A percentile compares a stretch with the other conserved stretches of the same genome.
phyloP scores from a whole-genome alignment of 2,113 vertebrate genomes.

The Urocitellus parryii region DNA sequence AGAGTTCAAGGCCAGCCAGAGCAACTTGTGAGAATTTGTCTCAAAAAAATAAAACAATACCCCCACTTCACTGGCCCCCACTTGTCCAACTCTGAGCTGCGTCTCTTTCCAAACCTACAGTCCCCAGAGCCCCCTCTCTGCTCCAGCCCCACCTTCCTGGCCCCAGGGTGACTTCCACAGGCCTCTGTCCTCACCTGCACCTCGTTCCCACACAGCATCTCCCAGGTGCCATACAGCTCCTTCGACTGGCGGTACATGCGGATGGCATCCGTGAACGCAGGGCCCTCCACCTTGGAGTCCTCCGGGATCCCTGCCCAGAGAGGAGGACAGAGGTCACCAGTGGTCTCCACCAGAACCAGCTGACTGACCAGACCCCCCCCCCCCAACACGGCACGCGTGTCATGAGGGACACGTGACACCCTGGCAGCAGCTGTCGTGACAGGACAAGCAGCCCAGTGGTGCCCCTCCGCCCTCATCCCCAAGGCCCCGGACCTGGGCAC shows the following conservation, averaged over 20 bases:
- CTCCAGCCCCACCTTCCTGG: background rate
- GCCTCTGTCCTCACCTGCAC: conserved; percentile 89
- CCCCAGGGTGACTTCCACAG: rapidly evolving
- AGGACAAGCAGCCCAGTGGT: background rate
- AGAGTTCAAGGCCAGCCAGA: too few species aligned
- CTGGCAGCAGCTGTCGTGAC: background rate
- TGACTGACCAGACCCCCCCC: rapidly evolving
- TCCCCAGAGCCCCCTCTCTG: background rate
- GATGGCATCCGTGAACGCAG: conserved; percentile 94
- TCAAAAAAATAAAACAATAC: too few species aligned
- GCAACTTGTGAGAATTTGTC: too few species aligned
- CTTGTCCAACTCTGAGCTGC: background rate
- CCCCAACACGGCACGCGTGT: too few species aligned
- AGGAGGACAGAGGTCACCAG: background rate
- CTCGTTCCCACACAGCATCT: conserved; percentile 96
- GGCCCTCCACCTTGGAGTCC: conserved; percentile 92
- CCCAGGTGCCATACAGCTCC: conserved; percentile 97
- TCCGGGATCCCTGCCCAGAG: conserved; percentile 92
- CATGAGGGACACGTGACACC: background rate
- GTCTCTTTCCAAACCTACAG: background rate
- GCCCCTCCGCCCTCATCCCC: background rate
- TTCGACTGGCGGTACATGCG: conserved; percentile 93
- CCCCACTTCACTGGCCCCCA: background rate
- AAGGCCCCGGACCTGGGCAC: background rate
- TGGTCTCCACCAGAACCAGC: background rate